Conservation (phyloP, 2,113 vertebrate species). For the Petrocephalus microphthalmus region DNA sequence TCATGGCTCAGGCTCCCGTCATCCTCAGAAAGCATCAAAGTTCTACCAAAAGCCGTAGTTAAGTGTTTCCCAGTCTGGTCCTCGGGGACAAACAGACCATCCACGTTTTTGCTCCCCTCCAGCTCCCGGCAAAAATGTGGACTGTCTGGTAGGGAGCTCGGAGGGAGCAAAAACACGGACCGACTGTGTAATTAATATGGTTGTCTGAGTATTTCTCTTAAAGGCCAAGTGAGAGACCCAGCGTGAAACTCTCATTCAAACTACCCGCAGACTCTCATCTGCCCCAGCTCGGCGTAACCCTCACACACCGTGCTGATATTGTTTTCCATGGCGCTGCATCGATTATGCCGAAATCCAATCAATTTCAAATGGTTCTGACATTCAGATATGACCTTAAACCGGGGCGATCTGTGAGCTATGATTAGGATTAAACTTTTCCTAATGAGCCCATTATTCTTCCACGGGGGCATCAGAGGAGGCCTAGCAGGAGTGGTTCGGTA, state of each 20-base stretch:
- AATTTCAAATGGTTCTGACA: conserved; percentile 99
- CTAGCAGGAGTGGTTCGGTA: conserved; percentile 77
- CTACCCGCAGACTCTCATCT: conserved; percentile 61
- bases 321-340: conserved; percentile 99
- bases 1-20: background rate
- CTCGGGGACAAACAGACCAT: no score
- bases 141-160: no score
- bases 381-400: conserved; percentile 99
- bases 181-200: background rate
- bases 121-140: no score
- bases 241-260: background rate
- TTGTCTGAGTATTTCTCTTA: background rate
- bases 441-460: conserved; percentile 99
- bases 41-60: no score
- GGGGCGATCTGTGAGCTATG: conserved; percentile 92
- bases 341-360: conserved; percentile 99
- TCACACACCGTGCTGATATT: conserved; percentile 99
- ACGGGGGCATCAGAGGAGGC: conserved; percentile 63
- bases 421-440: conserved; percentile 99
- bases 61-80: no score
- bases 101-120: no score
- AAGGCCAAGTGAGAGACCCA: background rate
- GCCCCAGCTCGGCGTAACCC: conserved; percentile 68
- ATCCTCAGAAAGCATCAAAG: background rate
- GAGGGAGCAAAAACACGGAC: no score